Percentiles rank a stretch among this genome's conserved stretches.
These are phyloP conservation scores for Nipponacmea schrenckii DNA, from an alignment of 2,888 invertebrate species.

Conservation along the genomic window DNA sequence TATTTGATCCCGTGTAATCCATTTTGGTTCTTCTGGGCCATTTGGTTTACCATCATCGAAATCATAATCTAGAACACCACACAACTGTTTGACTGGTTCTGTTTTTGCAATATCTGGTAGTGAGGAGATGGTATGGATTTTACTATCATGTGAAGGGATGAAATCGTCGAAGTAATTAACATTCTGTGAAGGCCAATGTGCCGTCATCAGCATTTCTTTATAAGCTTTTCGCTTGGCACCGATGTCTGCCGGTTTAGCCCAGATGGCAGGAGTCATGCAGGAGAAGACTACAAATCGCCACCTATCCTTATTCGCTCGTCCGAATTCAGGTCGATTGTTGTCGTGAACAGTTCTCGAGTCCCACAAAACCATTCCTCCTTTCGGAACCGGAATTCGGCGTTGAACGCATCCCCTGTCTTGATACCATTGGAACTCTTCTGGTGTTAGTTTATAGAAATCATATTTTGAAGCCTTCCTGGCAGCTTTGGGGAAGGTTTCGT, in stretches of 20 bases:
- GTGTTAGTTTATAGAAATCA: conserved; percentile 33
- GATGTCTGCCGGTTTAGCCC: conserved; percentile 44
- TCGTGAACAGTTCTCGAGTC: conserved; percentile 54
- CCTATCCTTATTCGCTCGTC: conserved; percentile 36
- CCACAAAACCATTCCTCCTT: conserved; percentile 57
- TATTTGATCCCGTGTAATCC: not conserved
- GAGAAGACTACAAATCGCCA: conserved; percentile 51
- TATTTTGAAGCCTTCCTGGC: conserved; percentile 11
- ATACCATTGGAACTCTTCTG: conserved; percentile 34
- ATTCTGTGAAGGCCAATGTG: conserved; percentile 47
- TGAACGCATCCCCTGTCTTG: conserved; percentile 34
- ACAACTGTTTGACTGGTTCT: conserved; percentile 37
- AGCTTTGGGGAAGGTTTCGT: conserved; percentile 22
- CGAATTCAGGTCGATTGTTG: conserved; percentile 40
- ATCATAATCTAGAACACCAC: conserved; percentile 40
- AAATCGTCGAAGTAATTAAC: conserved; percentile 26
- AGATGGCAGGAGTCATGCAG: conserved; percentile 52
- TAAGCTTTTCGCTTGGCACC: conserved; percentile 38
- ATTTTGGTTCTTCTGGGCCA: conserved; percentile 29
- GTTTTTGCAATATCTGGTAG: conserved; percentile 41
- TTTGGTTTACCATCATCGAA: conserved; percentile 42
- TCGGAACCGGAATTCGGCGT: conserved; percentile 44
- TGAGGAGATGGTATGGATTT: conserved; percentile 11
- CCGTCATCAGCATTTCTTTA: conserved; percentile 34
- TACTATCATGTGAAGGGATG: conserved; percentile 11